phyloP scores from a whole-genome alignment of 2,113 vertebrate species.

The Danio rerio region GRCz12tu NC_133179.1:21867501-21868000 shows the following conservation, averaged over 20 bases:
- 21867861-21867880: background rate
- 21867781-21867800: background rate
- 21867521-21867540: conserved; percentile 7
- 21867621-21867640: conserved; percentile 24
- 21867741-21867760: conserved; percentile 3
- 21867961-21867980: background rate
- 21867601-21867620: conserved; percentile 27
- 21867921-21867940: no score
- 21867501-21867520: conserved; percentile 37
- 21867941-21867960: background rate
- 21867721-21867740: conserved; percentile 7
- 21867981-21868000: background rate
- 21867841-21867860: background rate
- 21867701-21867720: conserved; percentile 30
- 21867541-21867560: background rate
- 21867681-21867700: conserved; percentile 22
- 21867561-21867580: conserved; percentile 30
- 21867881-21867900: background rate
- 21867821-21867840: background rate
- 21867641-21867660: conserved; percentile 10
- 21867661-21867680: conserved; percentile 5
- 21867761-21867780: background rate
- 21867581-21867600: background rate
- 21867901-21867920: no score
- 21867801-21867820: background rate